These are phyloP conservation scores for Eupithecia dodoneata DNA, from an alignment of 2,888 invertebrate genomes.

Conservation along the genomic window DNA sequence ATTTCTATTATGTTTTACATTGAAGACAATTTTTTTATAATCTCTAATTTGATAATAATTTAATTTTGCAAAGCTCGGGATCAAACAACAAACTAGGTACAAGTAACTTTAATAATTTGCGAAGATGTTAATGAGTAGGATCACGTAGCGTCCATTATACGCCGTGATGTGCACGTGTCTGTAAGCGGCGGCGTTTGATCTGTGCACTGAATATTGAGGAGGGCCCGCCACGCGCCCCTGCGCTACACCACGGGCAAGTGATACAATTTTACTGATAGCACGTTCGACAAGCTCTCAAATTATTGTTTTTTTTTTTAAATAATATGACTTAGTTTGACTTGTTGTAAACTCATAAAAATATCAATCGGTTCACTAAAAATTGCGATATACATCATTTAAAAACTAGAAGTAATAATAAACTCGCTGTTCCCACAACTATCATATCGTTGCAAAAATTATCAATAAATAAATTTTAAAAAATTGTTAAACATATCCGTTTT, in stretches of 20 bases:
- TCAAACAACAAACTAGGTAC: not conserved
- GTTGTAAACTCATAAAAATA: too few relatives aligned
- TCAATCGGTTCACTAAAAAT: too few relatives aligned
- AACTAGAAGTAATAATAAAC: too few relatives aligned
- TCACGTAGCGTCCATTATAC: slow-evolving; percentile 55
- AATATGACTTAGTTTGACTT: too few relatives aligned
- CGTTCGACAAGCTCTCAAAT: slow-evolving; percentile 6
- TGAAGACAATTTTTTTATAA: too few relatives aligned
- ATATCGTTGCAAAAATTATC: too few relatives aligned
- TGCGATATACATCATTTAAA: too few relatives aligned
- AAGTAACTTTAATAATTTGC: slow-evolving; percentile 3
- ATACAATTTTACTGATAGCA: slow-evolving; percentile 32
- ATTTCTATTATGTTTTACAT: too few relatives aligned
- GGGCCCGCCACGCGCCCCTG: slow-evolving; percentile 23
- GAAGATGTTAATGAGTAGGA: slow-evolving; percentile 40
- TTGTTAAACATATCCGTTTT: too few relatives aligned
- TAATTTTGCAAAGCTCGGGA: not conserved
- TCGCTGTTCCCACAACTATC: too few relatives aligned
- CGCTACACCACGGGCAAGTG: slow-evolving; percentile 15
- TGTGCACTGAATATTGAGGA: slow-evolving; percentile 28
- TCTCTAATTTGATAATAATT: too few relatives aligned
- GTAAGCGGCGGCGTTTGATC: slow-evolving; percentile 64
- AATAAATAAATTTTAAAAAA: too few relatives aligned
- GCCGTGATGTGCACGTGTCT: slow-evolving; percentile 64
- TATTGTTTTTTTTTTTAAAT: not conserved